Evolutionary conservation across 2,113 vertebrate genomes (phyloP).

Genomic region (Rhipidura dahli): DNA sequence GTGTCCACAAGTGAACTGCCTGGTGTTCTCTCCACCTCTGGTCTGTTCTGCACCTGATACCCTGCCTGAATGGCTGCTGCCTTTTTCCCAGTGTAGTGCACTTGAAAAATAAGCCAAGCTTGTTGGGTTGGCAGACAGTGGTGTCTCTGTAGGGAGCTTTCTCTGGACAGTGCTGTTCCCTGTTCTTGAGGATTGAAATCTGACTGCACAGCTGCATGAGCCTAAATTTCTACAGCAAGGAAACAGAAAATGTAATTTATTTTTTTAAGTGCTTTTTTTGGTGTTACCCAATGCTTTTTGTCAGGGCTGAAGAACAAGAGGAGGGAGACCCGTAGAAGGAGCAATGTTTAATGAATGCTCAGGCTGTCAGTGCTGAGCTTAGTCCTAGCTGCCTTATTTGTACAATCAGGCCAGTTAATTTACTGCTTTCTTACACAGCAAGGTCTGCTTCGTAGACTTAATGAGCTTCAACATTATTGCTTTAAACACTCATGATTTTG

Average conservation of each 20-base stretch:
- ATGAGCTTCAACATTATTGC: background rate
- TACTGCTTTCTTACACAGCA: background rate
- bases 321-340: background rate
- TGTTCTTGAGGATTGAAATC: background rate
- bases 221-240: background rate
- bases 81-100: accelerated
- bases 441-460: background rate
- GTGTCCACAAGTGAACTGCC: background rate
- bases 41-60: background rate
- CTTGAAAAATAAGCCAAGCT: background rate
- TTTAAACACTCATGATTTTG: background rate
- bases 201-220: background rate
- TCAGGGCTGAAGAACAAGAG: background rate
- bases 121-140: accelerated
- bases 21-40: background rate
- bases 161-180: background rate
- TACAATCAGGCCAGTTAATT: background rate
- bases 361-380: background rate
- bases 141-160: accelerated
- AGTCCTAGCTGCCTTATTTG: background rate
- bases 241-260: accelerated
- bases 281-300: background rate
- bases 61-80: accelerated
- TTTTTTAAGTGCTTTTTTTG: background rate
- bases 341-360: background rate